These are phyloP conservation scores for Sebastes matsubarae DNA, from an alignment of 2,797 vertebrate genomes.

Conservation along the genomic window DNA sequence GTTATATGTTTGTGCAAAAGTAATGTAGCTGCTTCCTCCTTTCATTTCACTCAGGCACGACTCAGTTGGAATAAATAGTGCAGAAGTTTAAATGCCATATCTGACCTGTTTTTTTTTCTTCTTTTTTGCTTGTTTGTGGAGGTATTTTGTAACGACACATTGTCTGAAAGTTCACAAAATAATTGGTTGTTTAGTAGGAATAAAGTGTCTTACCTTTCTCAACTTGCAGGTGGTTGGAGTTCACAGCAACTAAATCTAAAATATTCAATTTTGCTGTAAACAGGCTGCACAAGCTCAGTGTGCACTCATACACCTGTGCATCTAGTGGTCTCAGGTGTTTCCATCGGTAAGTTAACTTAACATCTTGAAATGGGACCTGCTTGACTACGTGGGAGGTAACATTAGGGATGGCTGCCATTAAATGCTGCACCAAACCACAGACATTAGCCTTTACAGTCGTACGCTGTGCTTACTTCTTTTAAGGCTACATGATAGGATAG, in stretches of 20 bases:
- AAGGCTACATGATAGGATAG: too few species aligned
- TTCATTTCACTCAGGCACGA: neutral
- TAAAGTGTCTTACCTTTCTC: constrained; percentile 17
- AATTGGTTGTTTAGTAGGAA: neutral
- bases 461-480: too few species aligned
- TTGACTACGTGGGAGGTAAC: too few species aligned
- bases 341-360: too few species aligned
- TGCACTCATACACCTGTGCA: neutral
- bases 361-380: too few species aligned
- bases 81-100: neutral
- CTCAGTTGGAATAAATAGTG: neutral
- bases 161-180: neutral
- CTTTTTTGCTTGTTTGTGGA: neutral
- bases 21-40: neutral
- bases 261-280: neutral
- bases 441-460: too few species aligned
- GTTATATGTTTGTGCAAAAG: neutral
- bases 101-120: neutral
- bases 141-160: neutral
- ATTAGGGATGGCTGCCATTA: too few species aligned
- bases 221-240: neutral
- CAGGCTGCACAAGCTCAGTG: neutral
- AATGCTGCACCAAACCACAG: too few species aligned
- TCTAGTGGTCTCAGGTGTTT: neutral
- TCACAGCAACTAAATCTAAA: neutral